Base-by-base conservation (phyloP, 2,113 vertebrate genomes). In the Toxostoma redivivum region DNA sequence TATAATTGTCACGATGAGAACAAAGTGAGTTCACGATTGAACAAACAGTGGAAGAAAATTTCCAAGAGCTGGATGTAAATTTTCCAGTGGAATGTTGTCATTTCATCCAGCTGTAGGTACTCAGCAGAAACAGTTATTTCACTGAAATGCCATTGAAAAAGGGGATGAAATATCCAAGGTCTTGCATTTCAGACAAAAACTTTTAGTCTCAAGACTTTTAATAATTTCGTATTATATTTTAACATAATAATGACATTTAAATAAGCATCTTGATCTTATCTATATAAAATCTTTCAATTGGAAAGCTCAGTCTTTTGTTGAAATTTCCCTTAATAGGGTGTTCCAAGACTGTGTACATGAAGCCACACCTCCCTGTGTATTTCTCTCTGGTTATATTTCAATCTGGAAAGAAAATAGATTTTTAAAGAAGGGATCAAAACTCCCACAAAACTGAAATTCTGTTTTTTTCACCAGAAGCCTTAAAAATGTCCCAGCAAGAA, bases 131-230 rank as follows among this genome's bases (percentile, higher is more conserved):
- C 27, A 30, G 33, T 42, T 21, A n/a, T 89, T 95, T 91, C 70
- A 90, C 18, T 79, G 71, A 91, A 80, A 70, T 86, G 74, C 27
- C 37, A 4, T 3, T 77, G 44, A 4, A 15, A 22, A 86, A 15
- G 18, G 15, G 11, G 19, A 1, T 0, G 0, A 53, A 64, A 70
- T 65, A 58, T 35, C 28, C 45, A 53, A 82, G 31, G 28, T 10
- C 45, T 94, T 94, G 17, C 20, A 35, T 57, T 79, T 50, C 30
- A 84, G 58, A 64, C 50, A 70, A 84, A 69, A 76, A 1, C 10
- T 60, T 81, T 24, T 38, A 25, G 42, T 85, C n/a, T 57, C 19
- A 66, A 77, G 5, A 12, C 20, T 38, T 91, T 17, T 10, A 30
- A 30, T 51, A 51, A 17, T 20, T 71, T 73, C 11, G 3, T 60